Conservation (phyloP, 92 coral and sea anemone species). For the Nematostella vectensis region DNA sequence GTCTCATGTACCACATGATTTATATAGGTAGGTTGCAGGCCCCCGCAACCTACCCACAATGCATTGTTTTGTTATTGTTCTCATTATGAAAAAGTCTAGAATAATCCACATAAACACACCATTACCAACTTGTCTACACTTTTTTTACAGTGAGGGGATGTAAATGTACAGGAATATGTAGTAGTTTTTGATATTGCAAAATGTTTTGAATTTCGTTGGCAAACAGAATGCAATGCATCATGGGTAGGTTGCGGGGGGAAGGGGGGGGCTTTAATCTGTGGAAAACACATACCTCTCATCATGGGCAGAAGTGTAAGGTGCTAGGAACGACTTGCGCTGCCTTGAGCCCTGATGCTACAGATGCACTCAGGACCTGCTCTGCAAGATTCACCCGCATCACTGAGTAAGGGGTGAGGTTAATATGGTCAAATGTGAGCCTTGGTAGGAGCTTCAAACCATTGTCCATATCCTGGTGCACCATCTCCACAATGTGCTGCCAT, state of each 20-base stretch:
- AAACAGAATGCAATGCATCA: too few relatives aligned
- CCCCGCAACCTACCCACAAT: too few relatives aligned
- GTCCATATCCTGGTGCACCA: constrained; percentile 44
- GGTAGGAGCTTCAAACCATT: constrained; percentile 52
- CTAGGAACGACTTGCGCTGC: constrained; percentile 51
- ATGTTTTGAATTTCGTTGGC: too few relatives aligned
- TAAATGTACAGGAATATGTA: too few relatives aligned
- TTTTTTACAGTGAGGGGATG: neutral
- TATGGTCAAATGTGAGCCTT: constrained; percentile 51
- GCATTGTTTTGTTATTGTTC: too few relatives aligned
- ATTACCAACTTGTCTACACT: too few relatives aligned
- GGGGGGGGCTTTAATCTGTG: neutral
- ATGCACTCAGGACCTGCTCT: constrained; percentile 57
- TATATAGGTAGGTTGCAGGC: too few relatives aligned
- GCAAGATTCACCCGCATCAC: constrained; percentile 66
- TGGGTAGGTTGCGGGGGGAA: too few relatives aligned
- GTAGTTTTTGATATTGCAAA: too few relatives aligned
- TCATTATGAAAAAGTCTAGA: too few relatives aligned
- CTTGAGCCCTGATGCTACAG: constrained; percentile 45
- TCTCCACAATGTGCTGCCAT: constrained; percentile 50
- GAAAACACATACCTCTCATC: constrained; percentile 28
- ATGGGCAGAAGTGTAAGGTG: constrained; percentile 42
- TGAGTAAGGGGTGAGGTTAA: constrained; percentile 51
- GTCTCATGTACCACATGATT: too few relatives aligned
- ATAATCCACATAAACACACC: too few relatives aligned